Evolutionary conservation across 2,888 invertebrate genomes (phyloP), one percentile per base, ranked within the genome.

Genomic region (Agrilus mali): DNA sequence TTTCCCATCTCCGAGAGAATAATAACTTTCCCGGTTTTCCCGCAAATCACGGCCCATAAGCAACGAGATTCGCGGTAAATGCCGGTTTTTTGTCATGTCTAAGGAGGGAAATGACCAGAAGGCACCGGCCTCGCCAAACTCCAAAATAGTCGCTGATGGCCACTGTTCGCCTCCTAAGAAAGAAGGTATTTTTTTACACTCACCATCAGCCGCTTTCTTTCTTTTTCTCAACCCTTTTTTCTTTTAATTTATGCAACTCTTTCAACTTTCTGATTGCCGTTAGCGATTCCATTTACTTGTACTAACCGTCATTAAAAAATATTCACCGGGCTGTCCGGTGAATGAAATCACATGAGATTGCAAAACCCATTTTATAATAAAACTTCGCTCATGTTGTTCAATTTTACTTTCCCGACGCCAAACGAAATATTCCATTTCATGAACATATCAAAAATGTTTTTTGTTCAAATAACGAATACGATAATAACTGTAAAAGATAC

Each of bases 151-250:
- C 48, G 65, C 59, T 53, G 66, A 67, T 53, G 65, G 65, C 52
- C 66, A 66, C 58, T 66, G 66, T 55, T 61, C 65, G 50, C 65
- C 66, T 43, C 58, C 64, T 38, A 63, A 65, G 51, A 58, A 58
- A 55, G 58, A 62, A 60, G 64, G 61, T 64, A 60, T 47, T 46
- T 47, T 27, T 22, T 27, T 27, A 10, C 8, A 10, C 27, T 27
- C 32, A 40, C 41, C 37, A 32, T 41, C 41, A 39, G 43, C 45
- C 45, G 43, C 31, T 44, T 22, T 16, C 33, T 33, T 33, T 36
- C n/a, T 46, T 47, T 43, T 10, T 10, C 10, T 27, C 27, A 27
- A 27, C 27, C 27, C 27, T 10, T 27, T 22, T 27, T 27, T 27
- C 27, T 27, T 27, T 27, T 27, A 27, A 27, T 27, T 27, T 10